phyloP scores from a whole-genome alignment of 2,888 invertebrate genomes.

The Apamea crenata region DNA sequence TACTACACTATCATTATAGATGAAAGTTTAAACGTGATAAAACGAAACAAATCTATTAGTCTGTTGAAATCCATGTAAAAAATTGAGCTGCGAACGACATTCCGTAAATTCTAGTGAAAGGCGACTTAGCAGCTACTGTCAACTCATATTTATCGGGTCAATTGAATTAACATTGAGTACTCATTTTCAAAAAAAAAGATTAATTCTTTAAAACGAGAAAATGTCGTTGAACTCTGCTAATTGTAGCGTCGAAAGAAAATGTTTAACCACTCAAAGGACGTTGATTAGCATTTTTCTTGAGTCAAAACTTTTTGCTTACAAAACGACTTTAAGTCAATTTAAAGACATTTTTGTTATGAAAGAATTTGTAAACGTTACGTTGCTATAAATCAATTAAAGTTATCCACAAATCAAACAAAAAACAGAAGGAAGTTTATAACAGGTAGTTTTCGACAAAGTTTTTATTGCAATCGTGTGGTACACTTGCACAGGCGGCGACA shows the following conservation, averaged over 20 bases:
- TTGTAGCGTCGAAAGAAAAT: conserved; percentile 54
- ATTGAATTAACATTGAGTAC: conserved; percentile 36
- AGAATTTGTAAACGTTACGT: conserved; percentile 22
- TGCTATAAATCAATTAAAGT: conserved; percentile 24
- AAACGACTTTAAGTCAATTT: conserved; percentile 16
- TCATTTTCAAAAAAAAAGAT: conserved; percentile 23
- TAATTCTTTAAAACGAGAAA: conserved; percentile 46
- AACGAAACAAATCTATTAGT: conserved; percentile 20
- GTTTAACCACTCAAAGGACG: conserved; percentile 51
- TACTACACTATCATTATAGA: conserved; percentile 38
- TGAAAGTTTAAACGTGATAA: conserved; percentile 57
- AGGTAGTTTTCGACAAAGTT: conserved; percentile 17
- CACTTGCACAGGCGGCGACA: conserved; percentile 17
- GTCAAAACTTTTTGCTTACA: conserved; percentile 10
- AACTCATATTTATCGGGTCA: conserved; percentile 39
- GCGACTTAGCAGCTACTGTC: conserved; percentile 53
- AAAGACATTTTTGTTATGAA: conserved; percentile 41
- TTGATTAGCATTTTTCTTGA: conserved; percentile 42
- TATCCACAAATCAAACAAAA: neutral
- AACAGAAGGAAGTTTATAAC: neutral
- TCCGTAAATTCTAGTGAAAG: conserved; percentile 72
- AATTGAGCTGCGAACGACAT: conserved; percentile 54
- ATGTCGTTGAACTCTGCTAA: conserved; percentile 62
- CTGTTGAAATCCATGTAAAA: conserved; percentile 64
- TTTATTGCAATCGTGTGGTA: neutral